Evolutionary conservation across 1,140 invertebrate genomes (phyloP).

Genomic region (Bombus haemorrhoidalis): DNA sequence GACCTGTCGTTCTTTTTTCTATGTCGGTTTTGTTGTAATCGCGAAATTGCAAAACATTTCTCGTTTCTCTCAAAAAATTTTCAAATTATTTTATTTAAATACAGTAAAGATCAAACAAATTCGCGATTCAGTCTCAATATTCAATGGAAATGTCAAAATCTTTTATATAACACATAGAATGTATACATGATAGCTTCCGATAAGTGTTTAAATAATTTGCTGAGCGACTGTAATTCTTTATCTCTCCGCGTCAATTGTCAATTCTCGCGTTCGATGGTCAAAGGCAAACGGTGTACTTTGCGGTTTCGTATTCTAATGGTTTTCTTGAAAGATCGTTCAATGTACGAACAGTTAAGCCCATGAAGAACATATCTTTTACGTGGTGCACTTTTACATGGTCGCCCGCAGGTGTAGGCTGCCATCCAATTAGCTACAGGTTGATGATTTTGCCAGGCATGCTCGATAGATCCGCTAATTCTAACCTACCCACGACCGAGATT

Average conservation of each 20-base stretch:
- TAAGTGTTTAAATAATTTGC: not conserved
- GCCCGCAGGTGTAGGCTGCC: constrained; percentile 50
- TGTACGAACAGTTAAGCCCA: constrained; percentile 19
- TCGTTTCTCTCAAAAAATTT: not conserved
- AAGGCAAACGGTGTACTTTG: not conserved
- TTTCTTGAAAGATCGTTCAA: constrained; percentile 29
- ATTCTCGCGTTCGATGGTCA: not conserved
- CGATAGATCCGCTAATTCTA: constrained; percentile 46
- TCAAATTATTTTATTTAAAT: not conserved
- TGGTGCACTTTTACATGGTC: constrained; percentile 29
- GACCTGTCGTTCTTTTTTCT: not conserved
- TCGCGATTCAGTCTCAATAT: too few species aligned
- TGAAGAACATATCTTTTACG: constrained; percentile 23
- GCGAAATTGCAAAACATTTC: not conserved
- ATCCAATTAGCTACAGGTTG: constrained; percentile 55
- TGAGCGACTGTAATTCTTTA: not conserved
- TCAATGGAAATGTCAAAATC: too few species aligned
- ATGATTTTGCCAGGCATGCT: constrained; percentile 47
- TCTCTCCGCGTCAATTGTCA: not conserved
- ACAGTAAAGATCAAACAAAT: too few species aligned
- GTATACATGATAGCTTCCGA: too few species aligned
- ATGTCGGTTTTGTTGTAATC: not conserved
- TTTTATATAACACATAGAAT: too few species aligned
- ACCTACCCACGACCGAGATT: constrained; percentile 21
- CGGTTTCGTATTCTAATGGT: constrained; percentile 2